These are phyloP conservation scores for Calosoma granatense DNA, from an alignment of 1,140 invertebrate genomes.

Conservation along the genomic window DNA sequence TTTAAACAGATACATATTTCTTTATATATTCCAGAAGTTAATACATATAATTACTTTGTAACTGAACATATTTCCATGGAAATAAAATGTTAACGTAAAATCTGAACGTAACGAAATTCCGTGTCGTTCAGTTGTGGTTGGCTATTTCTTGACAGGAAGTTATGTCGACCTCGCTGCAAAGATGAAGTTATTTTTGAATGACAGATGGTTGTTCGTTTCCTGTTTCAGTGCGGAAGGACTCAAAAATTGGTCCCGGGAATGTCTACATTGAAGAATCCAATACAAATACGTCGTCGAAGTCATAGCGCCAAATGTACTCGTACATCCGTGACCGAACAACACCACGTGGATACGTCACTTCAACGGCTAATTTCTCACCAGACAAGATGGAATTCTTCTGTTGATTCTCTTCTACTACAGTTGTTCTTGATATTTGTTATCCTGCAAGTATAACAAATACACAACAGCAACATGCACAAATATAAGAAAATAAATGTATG, in stretches of 20 bases:
- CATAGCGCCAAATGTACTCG: slow-evolving; percentile 9
- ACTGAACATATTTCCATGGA: not conserved
- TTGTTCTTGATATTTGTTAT: not conserved
- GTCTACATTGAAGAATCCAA: slow-evolving; percentile 39
- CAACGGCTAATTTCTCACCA: slow-evolving; percentile 12
- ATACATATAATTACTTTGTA: not conserved
- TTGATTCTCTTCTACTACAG: too few species aligned
- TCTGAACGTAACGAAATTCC: not conserved
- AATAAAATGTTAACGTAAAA: not conserved
- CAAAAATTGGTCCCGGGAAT: slow-evolving; percentile 33
- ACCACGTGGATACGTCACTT: not conserved
- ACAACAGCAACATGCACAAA: slow-evolving; percentile 7
- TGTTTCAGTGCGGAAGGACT: slow-evolving; percentile 29
- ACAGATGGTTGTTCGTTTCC: slow-evolving; percentile 19
- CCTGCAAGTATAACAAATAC: not conserved
- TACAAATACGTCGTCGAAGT: slow-evolving; percentile 11
- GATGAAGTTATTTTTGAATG: slow-evolving; percentile 19
- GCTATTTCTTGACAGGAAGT: slow-evolving; percentile 21
- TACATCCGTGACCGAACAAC: slow-evolving; percentile 12
- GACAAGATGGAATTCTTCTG: not conserved
- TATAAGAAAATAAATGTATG: too few species aligned
- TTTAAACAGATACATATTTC: not conserved
- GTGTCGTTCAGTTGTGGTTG: not conserved
- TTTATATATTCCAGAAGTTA: not conserved
- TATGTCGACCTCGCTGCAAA: not conserved